phyloP scores from a whole-genome alignment of 2,888 invertebrate genomes.

The Cephus pygmeus region DNA sequence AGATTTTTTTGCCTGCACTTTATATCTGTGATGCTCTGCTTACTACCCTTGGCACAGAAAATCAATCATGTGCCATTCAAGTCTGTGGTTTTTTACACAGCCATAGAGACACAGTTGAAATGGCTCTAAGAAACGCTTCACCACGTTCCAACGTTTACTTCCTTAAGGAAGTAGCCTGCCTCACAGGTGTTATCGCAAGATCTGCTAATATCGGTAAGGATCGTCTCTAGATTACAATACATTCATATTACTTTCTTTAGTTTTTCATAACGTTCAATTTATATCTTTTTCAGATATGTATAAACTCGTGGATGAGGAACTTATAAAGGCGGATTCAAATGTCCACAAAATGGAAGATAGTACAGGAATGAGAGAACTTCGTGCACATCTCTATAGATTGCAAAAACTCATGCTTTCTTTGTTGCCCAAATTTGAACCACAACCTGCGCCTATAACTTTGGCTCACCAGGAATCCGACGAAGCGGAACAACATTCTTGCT shows the following conservation, averaged over 20 bases:
- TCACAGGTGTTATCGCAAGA: slow-evolving; percentile 81
- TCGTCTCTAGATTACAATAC: neutral
- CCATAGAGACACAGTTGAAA: slow-evolving; percentile 84
- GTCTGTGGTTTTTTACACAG: slow-evolving; percentile 83
- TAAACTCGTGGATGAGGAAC: slow-evolving; percentile 58
- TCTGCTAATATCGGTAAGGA: slow-evolving; percentile 70
- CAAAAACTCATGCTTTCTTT: slow-evolving; percentile 81
- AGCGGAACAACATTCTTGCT: slow-evolving; percentile 49
- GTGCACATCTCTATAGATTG: slow-evolving; percentile 75
- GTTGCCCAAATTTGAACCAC: slow-evolving; percentile 76
- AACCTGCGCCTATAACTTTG: slow-evolving; percentile 30
- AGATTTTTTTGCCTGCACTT: slow-evolving; percentile 84
- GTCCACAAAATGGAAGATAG: slow-evolving; percentile 46
- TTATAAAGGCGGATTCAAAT: slow-evolving; percentile 40
- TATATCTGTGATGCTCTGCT: slow-evolving; percentile 84
- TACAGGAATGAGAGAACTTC: slow-evolving; percentile 61
- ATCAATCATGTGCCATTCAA: slow-evolving; percentile 84
- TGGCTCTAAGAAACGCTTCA: slow-evolving; percentile 78
- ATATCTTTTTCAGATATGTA: slow-evolving; percentile 53
- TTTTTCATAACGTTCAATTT: neutral
- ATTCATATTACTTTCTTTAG: neutral
- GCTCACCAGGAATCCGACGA: slow-evolving; percentile 38
- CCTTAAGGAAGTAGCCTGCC: slow-evolving; percentile 79
- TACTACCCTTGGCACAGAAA: slow-evolving; percentile 84
- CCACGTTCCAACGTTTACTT: slow-evolving; percentile 75